Conservation (phyloP, 2,888 invertebrate genomes). For the Scelioninae gen. 1 region DNA sequence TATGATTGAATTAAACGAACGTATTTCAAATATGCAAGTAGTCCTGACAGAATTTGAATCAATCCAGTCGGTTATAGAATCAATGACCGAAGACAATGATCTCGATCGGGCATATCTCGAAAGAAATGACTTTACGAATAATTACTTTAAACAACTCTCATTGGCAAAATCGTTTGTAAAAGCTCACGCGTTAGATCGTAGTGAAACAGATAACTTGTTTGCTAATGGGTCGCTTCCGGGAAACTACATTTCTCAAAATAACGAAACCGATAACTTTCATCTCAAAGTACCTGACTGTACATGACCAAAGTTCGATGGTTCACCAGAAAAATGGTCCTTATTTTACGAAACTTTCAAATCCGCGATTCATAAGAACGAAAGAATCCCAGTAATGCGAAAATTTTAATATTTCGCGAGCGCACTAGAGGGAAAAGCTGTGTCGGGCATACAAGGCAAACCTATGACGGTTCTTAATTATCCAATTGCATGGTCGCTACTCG, state of each 20-base stretch:
- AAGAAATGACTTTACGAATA: constrained; percentile 6
- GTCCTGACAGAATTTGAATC: no score
- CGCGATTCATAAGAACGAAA: constrained; percentile 64
- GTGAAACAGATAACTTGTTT: no score
- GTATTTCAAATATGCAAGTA: no score
- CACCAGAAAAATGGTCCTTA: constrained; percentile 64
- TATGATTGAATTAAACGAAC: no score
- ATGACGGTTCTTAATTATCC: constrained; percentile 68
- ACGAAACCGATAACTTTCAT: no score
- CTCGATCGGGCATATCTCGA: not conserved
- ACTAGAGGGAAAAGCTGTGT: constrained; percentile 48
- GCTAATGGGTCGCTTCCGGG: not conserved
- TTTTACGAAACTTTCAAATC: constrained; percentile 69
- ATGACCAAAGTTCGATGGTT: constrained; percentile 50
- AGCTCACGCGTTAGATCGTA: no score
- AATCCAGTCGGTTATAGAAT: no score
- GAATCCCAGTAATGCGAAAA: constrained; percentile 62
- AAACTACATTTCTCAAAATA: constrained; percentile 15
- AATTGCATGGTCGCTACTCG: constrained; percentile 64
- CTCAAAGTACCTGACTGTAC: no score
- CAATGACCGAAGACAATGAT: no score
- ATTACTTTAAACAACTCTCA: no score
- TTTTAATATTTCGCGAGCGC: constrained; percentile 66
- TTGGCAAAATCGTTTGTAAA: no score
- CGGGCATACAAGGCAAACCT: constrained; percentile 65